phyloP scores from a whole-genome alignment of 53 echinoderm and acorn worm species.

The Mesocentrotus franciscanus region DNA sequence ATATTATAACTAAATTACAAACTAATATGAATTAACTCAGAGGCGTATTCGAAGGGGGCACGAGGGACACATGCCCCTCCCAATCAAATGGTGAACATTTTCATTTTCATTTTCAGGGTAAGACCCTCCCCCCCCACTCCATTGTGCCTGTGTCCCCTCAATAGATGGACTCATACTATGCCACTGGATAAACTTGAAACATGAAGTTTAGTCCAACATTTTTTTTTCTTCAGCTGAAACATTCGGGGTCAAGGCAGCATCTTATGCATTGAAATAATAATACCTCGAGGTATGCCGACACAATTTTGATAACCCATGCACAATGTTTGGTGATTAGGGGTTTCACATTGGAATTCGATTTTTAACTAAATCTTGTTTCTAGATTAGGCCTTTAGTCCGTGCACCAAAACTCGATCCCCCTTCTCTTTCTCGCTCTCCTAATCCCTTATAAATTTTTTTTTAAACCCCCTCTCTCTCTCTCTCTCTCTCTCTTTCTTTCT shows the following conservation, averaged over 20 bases:
- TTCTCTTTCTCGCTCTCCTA: no score
- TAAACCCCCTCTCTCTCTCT: neutral
- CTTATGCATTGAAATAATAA: neutral
- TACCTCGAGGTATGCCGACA: neutral
- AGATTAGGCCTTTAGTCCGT: neutral
- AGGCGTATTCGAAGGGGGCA: no score
- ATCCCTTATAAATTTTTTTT: neutral
- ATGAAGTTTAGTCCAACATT: neutral
- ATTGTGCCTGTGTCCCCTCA: no score
- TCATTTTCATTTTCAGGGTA: no score
- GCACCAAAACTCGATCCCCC: neutral
- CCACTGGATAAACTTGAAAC: neutral
- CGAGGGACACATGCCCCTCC: no score
- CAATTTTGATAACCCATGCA: constrained; percentile 6
- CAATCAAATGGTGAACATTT: no score
- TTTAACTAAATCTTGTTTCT: neutral
- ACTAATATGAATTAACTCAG: neutral
- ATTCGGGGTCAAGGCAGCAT: neutral
- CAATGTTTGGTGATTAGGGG: constrained; percentile 32
- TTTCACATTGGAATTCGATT: neutral
- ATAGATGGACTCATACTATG: no score
- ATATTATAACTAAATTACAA: neutral
- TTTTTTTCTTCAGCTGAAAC: neutral
- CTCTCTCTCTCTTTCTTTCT: neutral
- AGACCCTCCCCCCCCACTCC: no score